Base-by-base conservation (phyloP, 2,797 vertebrate genomes). In the Squalus acanthias region DNA sequence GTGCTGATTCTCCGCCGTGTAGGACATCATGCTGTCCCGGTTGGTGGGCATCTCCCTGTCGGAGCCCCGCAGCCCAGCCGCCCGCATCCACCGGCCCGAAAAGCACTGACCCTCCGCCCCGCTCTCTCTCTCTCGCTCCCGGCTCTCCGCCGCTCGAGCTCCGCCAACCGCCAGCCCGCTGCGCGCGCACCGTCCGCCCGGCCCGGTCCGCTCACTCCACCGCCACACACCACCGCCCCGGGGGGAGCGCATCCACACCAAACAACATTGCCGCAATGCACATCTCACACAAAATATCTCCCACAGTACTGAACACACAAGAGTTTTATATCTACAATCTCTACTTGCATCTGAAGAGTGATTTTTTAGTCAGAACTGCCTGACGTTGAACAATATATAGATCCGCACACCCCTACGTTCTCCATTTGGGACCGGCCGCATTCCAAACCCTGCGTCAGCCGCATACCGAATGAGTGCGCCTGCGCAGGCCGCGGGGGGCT, bases 21-120 rank as follows among this genome's bases (percentile, higher is more conserved):
- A 98, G 98, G 98, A 98, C 99, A 99, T 99, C 96, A 98, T 98
- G 98, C 98, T 98, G 98, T 99, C 99, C 98, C 99, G 98, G 98
- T 99, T 98, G 96, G 99, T 99, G 98, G 99, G 99, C 99, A 99
- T 99, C 98, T 98, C 98, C 97, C 97, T 96, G 97, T 97, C 97
- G 89, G 82, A 39, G 1, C 5, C 3, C 29, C 63, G 50, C 69
- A 50, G 22, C 22, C 1, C 26, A 22, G n/a, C 93, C 70, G 50
- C 89, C 29, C 53, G 33, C 88, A 91, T 57, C 33, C 29, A 53
- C 53, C 53, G 53, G 53, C 53, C 53, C 53, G 53, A 5, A 57
- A 57, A 57, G 53, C 0, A 33, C 1, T 4, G 5, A 2, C 74
- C 74, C 6, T 20, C 24, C 2, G 4, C 20, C 20, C 82, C 0